phyloP scores from a whole-genome alignment of 2,113 vertebrate species.

The Naja naja region DNA sequence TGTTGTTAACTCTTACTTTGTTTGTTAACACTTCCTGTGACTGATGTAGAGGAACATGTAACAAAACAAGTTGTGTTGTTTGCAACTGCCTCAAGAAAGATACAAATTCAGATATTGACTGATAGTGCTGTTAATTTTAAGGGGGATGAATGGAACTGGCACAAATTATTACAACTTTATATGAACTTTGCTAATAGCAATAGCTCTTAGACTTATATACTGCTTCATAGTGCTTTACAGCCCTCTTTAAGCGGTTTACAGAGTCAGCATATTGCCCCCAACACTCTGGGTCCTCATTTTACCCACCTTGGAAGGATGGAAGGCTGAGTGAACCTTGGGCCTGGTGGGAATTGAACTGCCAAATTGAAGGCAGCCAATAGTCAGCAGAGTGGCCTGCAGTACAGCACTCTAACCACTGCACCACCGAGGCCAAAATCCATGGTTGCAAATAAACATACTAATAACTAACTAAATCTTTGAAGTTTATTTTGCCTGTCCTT shows the following conservation, averaged over 20 bases:
- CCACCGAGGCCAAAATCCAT: neutral
- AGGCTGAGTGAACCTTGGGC: too few relatives aligned
- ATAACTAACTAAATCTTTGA: neutral
- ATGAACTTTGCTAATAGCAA: neutral
- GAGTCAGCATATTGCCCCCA: too few relatives aligned
- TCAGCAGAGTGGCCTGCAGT: too few relatives aligned
- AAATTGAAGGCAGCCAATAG: too few relatives aligned
- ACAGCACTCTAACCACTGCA: too few relatives aligned
- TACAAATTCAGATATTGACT: neutral
- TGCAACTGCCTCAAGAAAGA: neutral
- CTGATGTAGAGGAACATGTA: neutral
- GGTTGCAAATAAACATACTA: neutral
- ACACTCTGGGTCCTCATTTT: too few relatives aligned
- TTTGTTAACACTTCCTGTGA: neutral
- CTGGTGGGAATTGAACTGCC: too few relatives aligned
- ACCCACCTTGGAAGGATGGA: too few relatives aligned
- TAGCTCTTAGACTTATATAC: too few relatives aligned
- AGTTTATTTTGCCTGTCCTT: neutral
- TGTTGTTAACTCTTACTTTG: neutral
- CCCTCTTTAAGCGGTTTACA: too few relatives aligned
- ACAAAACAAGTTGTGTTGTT: neutral
- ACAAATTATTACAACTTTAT: neutral
- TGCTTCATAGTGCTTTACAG: too few relatives aligned
- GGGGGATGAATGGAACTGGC: neutral
- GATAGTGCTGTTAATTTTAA: neutral